These are phyloP conservation scores for Mungos mungo DNA, from an alignment of 2,113 vertebrate species.

Conservation along the genomic window DNA sequence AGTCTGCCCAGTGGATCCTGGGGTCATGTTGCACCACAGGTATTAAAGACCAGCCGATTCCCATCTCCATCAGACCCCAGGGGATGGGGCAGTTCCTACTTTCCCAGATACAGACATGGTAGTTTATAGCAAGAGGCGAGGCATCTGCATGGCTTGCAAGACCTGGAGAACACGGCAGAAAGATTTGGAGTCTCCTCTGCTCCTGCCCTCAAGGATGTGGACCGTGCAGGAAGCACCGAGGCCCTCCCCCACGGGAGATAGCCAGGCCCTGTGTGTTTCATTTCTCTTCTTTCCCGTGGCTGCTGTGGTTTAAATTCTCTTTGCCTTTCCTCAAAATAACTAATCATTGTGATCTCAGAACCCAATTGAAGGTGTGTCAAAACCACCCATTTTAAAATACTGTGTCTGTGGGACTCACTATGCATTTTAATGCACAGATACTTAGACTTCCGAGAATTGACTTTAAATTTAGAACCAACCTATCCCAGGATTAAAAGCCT, in stretches of 20 bases:
- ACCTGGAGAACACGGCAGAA: background rate
- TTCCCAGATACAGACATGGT: background rate
- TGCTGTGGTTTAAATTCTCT: background rate
- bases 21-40: rapidly evolving
- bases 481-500: background rate
- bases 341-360: background rate
- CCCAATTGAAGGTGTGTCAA: background rate
- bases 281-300: background rate
- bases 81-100: background rate
- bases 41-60: background rate
- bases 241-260: no score
- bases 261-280: rapidly evolving
- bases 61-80: background rate
- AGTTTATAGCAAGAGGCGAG: no score
- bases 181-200: background rate
- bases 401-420: background rate
- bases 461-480: background rate
- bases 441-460: background rate
- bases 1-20: background rate
- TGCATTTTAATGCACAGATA: background rate
- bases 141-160: background rate
- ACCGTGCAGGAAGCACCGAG: background rate
- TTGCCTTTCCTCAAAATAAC: background rate
- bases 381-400: background rate
- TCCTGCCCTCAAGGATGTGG: background rate